Conservation (phyloP, 2,113 vertebrate species). For the Scomber colias region DNA sequence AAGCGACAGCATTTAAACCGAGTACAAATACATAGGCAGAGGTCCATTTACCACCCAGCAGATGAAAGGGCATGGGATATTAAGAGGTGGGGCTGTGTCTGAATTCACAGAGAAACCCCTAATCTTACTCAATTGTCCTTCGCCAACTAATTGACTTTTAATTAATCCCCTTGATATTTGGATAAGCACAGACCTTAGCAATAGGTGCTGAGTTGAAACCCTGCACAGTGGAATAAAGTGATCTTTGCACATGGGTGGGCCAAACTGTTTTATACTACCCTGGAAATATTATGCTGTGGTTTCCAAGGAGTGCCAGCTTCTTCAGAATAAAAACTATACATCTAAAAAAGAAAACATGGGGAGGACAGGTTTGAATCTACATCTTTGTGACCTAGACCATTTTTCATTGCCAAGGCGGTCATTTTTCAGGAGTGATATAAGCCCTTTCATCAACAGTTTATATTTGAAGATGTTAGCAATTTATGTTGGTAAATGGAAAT, state of each 20-base stretch:
- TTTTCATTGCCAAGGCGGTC: background rate
- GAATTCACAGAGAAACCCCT: slow-evolving; percentile 68
- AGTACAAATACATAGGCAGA: slow-evolving; percentile 62
- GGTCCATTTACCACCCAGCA: slow-evolving; percentile 73
- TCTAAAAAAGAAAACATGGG: background rate
- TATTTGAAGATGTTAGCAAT: background rate
- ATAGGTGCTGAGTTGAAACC: slow-evolving; percentile 87
- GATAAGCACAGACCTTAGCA: slow-evolving; percentile 88
- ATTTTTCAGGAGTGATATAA: background rate
- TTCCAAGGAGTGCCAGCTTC: background rate
- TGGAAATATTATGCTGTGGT: background rate
- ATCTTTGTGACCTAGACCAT: background rate
- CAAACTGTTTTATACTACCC: background rate
- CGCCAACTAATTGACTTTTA: slow-evolving; percentile 92
- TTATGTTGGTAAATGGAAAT: background rate
- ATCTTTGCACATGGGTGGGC: slow-evolving; percentile 13
- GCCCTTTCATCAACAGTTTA: background rate
- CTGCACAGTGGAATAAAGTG: background rate
- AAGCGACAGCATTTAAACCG: slow-evolving; percentile 80
- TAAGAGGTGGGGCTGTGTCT: slow-evolving; percentile 51
- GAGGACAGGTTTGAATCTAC: background rate
- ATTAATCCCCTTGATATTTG: slow-evolving; percentile 96
- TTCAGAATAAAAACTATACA: background rate
- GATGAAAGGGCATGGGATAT: slow-evolving; percentile 78
- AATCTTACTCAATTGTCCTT: slow-evolving; percentile 89